Evolutionary conservation across 2,797 vertebrate species (phyloP), one percentile per base, ranked within the genome.

Genomic region (Rhinatrema bivittatum): DNA sequence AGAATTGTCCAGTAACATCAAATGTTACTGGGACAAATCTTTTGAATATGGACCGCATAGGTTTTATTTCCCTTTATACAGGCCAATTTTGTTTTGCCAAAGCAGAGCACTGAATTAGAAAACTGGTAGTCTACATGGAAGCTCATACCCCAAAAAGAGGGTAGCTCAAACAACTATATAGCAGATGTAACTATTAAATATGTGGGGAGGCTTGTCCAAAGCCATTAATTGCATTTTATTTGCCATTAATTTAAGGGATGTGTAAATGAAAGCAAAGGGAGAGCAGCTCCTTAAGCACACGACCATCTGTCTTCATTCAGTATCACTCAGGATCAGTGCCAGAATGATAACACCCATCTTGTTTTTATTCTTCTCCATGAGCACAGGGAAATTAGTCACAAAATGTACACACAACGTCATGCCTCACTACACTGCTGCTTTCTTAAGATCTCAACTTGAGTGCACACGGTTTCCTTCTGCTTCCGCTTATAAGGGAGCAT

Each of bases 261-360:
- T 47, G 57, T 53, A 57, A 49, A 42, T 43, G 62, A 64, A 49
- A 65, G 65, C n/a, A n/a, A n/a, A n/a, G 56, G 46, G 54, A 72
- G 72, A 66, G 57, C 56, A 62, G 71, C 71, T 70, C 68, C 70
- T n/a, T n/a, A n/a, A n/a, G n/a, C n/a, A n/a, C 47, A 26, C 44
- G 51, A 46, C 57, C 54, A 65, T 65, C 69, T 60, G 63, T 70
- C 70, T 73, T 68, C 60, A 66, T 75, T 73, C 63, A 55, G 39
- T 47, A 39, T 44, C 58, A 53, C 53, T 53, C 53, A 42, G 46
- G 58, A 61, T 32, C 41, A 46, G 43, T 65, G 71, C 69, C 64
- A 74, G 42, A 52, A 50, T 64, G 60, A 65, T 26, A 21, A 11
- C 64, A 70, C 60, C 59, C 60, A 46, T 56, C 53, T 48, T 42